These are phyloP conservation scores for Neocrepidodera transversa DNA, from an alignment of 2,888 invertebrate species.

Conservation along the genomic window DNA sequence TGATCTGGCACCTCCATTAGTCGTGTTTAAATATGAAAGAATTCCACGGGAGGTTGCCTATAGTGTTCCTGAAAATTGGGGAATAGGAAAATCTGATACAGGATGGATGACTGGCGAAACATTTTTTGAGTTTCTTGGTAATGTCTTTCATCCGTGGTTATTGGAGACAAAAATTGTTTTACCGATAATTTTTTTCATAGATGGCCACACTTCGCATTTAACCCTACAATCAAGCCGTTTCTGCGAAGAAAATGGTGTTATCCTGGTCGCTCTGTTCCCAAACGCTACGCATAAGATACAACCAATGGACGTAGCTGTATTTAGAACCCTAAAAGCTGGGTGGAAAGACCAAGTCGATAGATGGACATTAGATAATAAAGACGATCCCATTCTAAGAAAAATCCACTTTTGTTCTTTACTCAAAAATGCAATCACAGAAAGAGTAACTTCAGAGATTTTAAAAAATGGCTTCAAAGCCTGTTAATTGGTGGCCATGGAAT, in stretches of 20 bases:
- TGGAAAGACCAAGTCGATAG: constrained; percentile 7
- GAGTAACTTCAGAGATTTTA: no score
- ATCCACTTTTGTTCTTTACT: no score
- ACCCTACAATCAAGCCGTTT: constrained; percentile 14
- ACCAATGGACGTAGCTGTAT: constrained; percentile 17
- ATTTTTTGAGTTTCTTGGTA: constrained; percentile 56
- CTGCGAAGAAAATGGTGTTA: constrained; percentile 17
- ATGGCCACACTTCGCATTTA: constrained; percentile 20
- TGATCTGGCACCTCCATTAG: constrained; percentile 15
- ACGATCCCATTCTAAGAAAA: not conserved
- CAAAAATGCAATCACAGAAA: no score
- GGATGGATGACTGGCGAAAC: constrained; percentile 59
- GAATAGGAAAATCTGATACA: constrained; percentile 49
- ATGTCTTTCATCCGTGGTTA: constrained; percentile 49
- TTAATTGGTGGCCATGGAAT: no score
- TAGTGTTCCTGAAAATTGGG: constrained; percentile 51
- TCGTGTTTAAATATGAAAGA: constrained; percentile 31
- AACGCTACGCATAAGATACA: constrained; percentile 9
- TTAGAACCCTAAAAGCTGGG: constrained; percentile 1
- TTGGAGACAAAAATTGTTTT: constrained; percentile 17
- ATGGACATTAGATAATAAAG: constrained; percentile 4
- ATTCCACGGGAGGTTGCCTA: constrained; percentile 41
- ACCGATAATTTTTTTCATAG: constrained; percentile 25
- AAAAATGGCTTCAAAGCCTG: no score
- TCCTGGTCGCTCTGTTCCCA: constrained; percentile 16